phyloP scores from a whole-genome alignment of 2,113 vertebrate species.

The Oryzias melastigma region DNA sequence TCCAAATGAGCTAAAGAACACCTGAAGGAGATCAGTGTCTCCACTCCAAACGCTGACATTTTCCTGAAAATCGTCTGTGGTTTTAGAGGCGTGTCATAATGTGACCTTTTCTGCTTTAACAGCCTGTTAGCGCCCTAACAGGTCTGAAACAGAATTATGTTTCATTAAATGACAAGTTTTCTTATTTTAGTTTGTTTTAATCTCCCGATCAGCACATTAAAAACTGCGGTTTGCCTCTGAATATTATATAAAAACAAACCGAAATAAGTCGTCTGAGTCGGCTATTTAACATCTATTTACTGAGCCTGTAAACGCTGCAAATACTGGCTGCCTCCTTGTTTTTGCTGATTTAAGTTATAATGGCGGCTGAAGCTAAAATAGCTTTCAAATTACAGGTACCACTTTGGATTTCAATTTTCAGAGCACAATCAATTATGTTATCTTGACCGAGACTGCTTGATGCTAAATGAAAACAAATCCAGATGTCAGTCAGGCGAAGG shows the following conservation, averaged over 20 bases:
- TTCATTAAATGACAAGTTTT: too few relatives aligned
- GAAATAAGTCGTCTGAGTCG: constrained; percentile 26
- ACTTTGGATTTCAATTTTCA: constrained; percentile 73
- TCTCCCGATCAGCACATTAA: not conserved
- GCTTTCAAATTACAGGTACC: constrained; percentile 47
- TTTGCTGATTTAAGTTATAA: constrained; percentile 41
- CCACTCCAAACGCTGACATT: too few relatives aligned
- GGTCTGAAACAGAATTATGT: too few relatives aligned
- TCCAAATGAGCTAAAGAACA: too few relatives aligned
- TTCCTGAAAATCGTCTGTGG: too few relatives aligned
- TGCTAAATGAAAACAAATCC: constrained; percentile 62
- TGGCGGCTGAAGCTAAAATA: constrained; percentile 53
- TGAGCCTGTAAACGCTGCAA: constrained; percentile 26
- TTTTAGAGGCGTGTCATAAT: too few relatives aligned
- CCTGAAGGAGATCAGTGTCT: too few relatives aligned
- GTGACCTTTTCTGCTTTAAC: too few relatives aligned
- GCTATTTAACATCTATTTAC: constrained; percentile 34
- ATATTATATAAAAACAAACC: constrained; percentile 43
- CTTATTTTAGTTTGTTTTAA: too few relatives aligned
- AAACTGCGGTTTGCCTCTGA: too few relatives aligned
- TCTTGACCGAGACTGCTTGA: constrained; percentile 46
- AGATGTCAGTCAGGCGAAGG: constrained; percentile 27
- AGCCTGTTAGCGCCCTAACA: too few relatives aligned
- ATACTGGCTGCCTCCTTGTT: constrained; percentile 44
- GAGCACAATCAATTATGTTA: constrained; percentile 62